phyloP scores from a whole-genome alignment of 2,113 vertebrate species.

The Rattus rattus region DNA sequence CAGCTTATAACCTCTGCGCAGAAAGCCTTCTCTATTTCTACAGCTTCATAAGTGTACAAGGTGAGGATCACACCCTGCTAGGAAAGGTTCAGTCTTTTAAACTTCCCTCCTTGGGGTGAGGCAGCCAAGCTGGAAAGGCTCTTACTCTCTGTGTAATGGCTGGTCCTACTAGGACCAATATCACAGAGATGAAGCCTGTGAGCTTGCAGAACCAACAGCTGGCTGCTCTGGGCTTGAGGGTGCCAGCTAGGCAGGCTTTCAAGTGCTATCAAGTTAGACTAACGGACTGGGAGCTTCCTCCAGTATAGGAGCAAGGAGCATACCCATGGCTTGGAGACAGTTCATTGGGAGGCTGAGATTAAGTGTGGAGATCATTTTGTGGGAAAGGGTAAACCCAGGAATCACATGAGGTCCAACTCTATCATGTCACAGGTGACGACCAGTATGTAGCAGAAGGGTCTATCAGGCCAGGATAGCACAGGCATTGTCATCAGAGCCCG shows the following conservation, averaged over 20 bases:
- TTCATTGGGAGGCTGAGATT: neutral
- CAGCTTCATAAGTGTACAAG: neutral
- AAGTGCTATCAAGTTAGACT: neutral
- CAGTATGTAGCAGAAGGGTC: accelerated
- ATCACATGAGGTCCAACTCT: neutral
- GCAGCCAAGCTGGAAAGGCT: no score
- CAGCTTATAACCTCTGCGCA: neutral
- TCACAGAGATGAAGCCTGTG: neutral
- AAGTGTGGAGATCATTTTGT: neutral
- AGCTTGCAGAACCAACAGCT: neutral
- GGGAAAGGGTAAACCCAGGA: neutral
- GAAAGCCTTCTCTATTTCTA: neutral
- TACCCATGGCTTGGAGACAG: neutral
- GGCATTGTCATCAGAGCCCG: neutral
- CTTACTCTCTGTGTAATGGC: neutral
- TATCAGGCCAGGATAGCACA: neutral
- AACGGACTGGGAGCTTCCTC: neutral
- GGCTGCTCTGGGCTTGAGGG: neutral
- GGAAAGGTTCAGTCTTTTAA: neutral
- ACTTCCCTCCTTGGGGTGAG: neutral
- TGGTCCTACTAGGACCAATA: neutral
- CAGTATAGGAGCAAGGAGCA: accelerated
- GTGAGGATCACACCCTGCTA: neutral
- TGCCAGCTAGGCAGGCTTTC: neutral
- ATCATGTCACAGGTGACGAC: neutral